Percentiles rank a stretch among this genome's conserved stretches.
phyloP scores from a whole-genome alignment of 2,797 vertebrate species.

The Rhadinocentrus ornatus region DNA sequence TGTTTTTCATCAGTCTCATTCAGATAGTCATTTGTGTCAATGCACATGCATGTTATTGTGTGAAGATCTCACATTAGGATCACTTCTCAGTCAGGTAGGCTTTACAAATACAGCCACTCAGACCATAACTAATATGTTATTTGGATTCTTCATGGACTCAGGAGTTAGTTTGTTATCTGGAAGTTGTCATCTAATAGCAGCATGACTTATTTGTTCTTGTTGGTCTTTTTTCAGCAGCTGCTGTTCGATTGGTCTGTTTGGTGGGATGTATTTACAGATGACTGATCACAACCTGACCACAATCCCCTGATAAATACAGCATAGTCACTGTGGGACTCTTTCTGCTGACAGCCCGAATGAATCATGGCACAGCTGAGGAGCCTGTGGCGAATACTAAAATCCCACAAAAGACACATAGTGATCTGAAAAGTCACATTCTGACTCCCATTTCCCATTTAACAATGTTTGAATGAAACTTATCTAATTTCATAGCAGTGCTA shows the following conservation, averaged over 20 bases:
- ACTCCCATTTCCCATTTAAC: neutral
- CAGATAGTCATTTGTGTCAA: no score
- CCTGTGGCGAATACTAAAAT: neutral
- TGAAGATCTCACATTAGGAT: no score
- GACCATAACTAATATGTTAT: neutral
- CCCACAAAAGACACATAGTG: slow-evolving; percentile 7
- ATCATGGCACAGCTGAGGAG: neutral
- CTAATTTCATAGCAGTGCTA: neutral
- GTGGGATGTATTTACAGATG: neutral
- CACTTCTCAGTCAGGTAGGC: no score
- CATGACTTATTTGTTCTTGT: neutral
- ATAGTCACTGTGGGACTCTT: slow-evolving; percentile 8
- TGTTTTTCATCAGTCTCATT: neutral
- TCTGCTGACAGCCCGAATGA: slow-evolving; percentile 6
- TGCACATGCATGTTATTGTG: no score
- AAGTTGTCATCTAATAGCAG: neutral
- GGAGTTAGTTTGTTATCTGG: slow-evolving; percentile 1
- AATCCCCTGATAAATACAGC: slow-evolving; percentile 7
- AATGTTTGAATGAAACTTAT: neutral
- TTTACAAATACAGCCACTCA: neutral
- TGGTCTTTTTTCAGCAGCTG: neutral
- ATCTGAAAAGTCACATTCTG: neutral
- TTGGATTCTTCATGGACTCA: neutral
- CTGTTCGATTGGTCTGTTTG: neutral
- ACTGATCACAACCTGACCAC: slow-evolving; percentile 17